These are phyloP conservation scores for Hyposmocoma kahamanoa DNA, from an alignment of 1,140 invertebrate species.

Conservation along the genomic window DNA sequence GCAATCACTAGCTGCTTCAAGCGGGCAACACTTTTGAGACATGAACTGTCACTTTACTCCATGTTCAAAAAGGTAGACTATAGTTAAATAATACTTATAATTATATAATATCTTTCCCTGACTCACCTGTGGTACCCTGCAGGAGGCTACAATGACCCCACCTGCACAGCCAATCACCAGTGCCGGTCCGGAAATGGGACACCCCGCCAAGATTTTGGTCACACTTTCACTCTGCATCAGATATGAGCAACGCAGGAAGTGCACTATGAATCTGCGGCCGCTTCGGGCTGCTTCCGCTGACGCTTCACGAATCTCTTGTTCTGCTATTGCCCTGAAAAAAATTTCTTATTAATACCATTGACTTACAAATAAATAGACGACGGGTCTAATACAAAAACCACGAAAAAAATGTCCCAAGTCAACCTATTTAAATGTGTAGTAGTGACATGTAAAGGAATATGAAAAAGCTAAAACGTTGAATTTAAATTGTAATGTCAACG, in stretches of 20 bases:
- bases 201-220: constrained; percentile 18
- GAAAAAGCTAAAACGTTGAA: no score
- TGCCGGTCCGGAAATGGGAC: constrained; percentile 19
- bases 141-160: constrained; percentile 42
- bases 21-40: neutral
- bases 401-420: no score
- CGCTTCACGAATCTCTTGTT: constrained; percentile 42
- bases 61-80: neutral
- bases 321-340: constrained; percentile 44
- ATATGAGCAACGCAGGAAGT: constrained; percentile 64
- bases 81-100: neutral
- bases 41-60: neutral
- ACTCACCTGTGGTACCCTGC: constrained; percentile 38
- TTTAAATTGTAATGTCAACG: no score
- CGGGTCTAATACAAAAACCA: no score
- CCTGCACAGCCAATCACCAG: constrained; percentile 52
- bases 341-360: no score
- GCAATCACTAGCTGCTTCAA: neutral
- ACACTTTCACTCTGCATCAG: constrained; percentile 36
- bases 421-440: no score
- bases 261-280: constrained; percentile 48
- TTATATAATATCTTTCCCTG: neutral
- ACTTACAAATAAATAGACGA: no score
- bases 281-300: constrained; percentile 18
- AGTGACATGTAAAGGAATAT: no score